These are phyloP conservation scores for Dipodomys stephensi DNA, from an alignment of 2,113 vertebrate genomes.

Conservation along the genomic window DNA sequence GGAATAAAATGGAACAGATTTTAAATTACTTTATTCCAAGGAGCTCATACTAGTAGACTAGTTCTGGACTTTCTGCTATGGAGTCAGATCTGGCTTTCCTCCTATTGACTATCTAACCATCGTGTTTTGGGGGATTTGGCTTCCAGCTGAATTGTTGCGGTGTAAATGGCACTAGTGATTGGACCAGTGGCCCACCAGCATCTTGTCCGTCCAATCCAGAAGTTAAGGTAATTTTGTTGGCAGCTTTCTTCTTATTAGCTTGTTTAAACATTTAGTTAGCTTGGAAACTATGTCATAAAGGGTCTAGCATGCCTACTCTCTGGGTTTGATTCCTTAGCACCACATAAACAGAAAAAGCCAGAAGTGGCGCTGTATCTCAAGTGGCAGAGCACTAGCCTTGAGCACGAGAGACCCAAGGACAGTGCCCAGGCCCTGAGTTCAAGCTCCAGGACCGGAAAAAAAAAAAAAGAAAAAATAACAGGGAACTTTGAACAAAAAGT, in stretches of 20 bases:
- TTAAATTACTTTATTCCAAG: slow-evolving; percentile 37
- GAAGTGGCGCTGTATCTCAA: too few species aligned
- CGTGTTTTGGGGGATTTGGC: neutral
- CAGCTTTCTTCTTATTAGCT: neutral
- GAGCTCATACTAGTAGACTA: neutral
- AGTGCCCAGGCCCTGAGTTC: too few species aligned
- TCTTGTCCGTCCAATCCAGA: slow-evolving; percentile 67
- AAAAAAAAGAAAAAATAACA: too few species aligned
- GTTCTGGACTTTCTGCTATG: slow-evolving; percentile 23
- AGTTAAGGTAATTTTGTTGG: slow-evolving; percentile 69
- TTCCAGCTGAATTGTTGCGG: slow-evolving; percentile 82
- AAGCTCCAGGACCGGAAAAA: too few species aligned
- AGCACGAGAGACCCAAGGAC: too few species aligned
- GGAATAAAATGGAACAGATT: neutral
- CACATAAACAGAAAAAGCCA: too few species aligned
- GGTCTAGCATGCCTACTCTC: neutral
- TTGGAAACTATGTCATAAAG: neutral
- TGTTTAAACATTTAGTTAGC: slow-evolving; percentile 22
- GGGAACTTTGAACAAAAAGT: slow-evolving; percentile 29
- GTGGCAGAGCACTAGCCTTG: too few species aligned
- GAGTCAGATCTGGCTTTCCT: neutral
- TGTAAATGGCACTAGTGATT: slow-evolving; percentile 76
- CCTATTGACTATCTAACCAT: slow-evolving; percentile 57
- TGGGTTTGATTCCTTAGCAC: too few species aligned
- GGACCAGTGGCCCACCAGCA: neutral